Base-by-base conservation (phyloP, 2,888 invertebrate species). In the Trilocha varians region DNA sequence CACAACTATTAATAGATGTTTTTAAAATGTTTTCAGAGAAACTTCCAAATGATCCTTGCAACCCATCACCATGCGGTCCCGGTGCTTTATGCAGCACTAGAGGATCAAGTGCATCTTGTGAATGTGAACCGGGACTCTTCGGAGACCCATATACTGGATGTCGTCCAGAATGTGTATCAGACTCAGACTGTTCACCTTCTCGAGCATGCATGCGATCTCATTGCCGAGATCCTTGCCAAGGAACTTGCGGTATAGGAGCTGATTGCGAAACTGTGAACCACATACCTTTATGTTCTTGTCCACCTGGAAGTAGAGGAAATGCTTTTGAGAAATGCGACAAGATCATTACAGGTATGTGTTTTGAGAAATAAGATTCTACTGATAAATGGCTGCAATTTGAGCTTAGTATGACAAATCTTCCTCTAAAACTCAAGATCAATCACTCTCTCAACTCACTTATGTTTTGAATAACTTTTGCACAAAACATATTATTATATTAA, bases 131-230 rank as follows among this genome's bases (percentile, higher is more conserved):
- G 25, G 91, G 91, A 44, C 90, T 92, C 54, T 89, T 89, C 49
- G 93, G 94, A 15, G 92, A 93, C 70, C 93, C 93, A 0, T 91
- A 93, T 65, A 89, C 91, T 48, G 89, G 89, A 35, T 93, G 93
- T 62, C 87, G 92, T 50, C 95, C 95, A 0, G 96, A 96, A 72
- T 96, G 96, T 70, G 86, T 96, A 3, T 91, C 93, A 41, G 96
- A 96, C 64, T 91, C 93, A n/a, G 96, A 96, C 57, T 97, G 96
- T 73, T 88, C 94, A 0, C 88, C 93, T 42, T 90, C 94, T 50
- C 90, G 91, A 54, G 91, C 94, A 1, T 96, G 96, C 63, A 91
- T 93, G 58, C 89, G 90, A 33, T 94, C 94, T 52, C 93, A 92
- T 65, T 97, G 96, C 62, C 87, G 90, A 46, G 94, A 96, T 75